Conservation (phyloP, 2,888 invertebrate genomes). For the Tricholauxania praeusta region DNA sequence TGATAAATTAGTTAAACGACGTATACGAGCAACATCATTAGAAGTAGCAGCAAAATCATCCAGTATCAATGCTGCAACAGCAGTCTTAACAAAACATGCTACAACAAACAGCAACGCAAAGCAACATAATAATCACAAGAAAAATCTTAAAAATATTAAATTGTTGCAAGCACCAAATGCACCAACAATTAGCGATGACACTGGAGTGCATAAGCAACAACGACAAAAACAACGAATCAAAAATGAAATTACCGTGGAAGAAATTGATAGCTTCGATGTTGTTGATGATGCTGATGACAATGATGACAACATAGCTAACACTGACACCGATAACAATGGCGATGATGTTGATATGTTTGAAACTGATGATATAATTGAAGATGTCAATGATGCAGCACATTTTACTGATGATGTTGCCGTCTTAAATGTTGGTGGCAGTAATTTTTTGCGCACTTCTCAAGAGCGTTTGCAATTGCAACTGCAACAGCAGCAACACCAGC, state of each 20-base stretch:
- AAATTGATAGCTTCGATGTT: slow-evolving; percentile 13
- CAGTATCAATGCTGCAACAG: slow-evolving; percentile 22
- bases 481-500: slow-evolving; percentile 31
- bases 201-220: slow-evolving; percentile 8
- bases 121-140: not conserved
- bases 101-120: slow-evolving; percentile 39
- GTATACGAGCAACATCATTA: slow-evolving; percentile 53
- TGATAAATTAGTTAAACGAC: slow-evolving; percentile 59
- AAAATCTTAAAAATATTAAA: slow-evolving; percentile 29
- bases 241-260: slow-evolving; percentile 36
- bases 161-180: slow-evolving; percentile 53
- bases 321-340: slow-evolving; percentile 5
- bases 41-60: slow-evolving; percentile 44
- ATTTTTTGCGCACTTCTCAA: no score
- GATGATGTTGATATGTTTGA: slow-evolving; percentile 41
- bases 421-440: slow-evolving; percentile 42
- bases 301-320: slow-evolving; percentile 39
- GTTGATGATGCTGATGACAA: slow-evolving; percentile 38
- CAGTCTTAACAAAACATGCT: slow-evolving; percentile 21
- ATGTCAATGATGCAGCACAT: not conserved
- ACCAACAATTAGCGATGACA: slow-evolving; percentile 60
- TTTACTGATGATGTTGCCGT: slow-evolving; percentile 50
- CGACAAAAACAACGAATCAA: slow-evolving; percentile 18
- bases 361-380: not conserved
- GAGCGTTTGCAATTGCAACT: slow-evolving; percentile 52